Evolutionary conservation across 2,113 vertebrate species (phyloP).

Genomic region (Polypterus bichir): DNA sequence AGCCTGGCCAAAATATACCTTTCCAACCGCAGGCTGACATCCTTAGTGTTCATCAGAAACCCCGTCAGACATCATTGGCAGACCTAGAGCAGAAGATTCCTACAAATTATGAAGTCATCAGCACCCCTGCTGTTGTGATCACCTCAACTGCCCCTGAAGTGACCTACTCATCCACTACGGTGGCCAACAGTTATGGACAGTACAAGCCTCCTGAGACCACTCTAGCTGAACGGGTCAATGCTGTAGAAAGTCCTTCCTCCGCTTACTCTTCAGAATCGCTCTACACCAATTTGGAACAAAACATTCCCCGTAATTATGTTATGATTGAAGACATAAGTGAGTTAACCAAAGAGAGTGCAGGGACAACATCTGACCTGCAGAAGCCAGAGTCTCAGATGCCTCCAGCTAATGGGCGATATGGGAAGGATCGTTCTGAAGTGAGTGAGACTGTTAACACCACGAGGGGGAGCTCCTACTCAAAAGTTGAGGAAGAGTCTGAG

Average conservation of each 20-base stretch:
- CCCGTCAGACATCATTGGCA: slow-evolving; percentile 78
- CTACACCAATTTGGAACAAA: slow-evolving; percentile 88
- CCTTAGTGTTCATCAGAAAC: slow-evolving; percentile 68
- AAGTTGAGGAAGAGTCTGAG: slow-evolving; percentile 85
- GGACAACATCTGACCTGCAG: slow-evolving; percentile 59
- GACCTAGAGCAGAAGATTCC: slow-evolving; percentile 91
- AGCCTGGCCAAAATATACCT: slow-evolving; percentile 51
- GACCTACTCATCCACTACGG: slow-evolving; percentile 44
- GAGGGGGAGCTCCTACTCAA: slow-evolving; percentile 63
- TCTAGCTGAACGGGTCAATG: slow-evolving; percentile 46
- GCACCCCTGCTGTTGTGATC: slow-evolving; percentile 58
- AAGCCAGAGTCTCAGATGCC: slow-evolving; percentile 49
- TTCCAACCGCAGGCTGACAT: slow-evolving; percentile 64
- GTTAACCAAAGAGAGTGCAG: slow-evolving; percentile 79
- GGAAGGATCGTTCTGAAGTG: slow-evolving; percentile 50
- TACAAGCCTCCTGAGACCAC: slow-evolving; percentile 61
- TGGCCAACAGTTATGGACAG: slow-evolving; percentile 64
- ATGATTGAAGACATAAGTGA: slow-evolving; percentile 98
- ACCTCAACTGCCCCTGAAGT: slow-evolving; percentile 63
- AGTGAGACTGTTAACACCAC: slow-evolving; percentile 47
- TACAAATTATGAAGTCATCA: slow-evolving; percentile 89
- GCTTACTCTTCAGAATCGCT: slow-evolving; percentile 71
- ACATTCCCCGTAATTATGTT: slow-evolving; percentile 90
- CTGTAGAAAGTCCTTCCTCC: slow-evolving; percentile 62
- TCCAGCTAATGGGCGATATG: slow-evolving; percentile 48